Base-by-base conservation (phyloP, 2,888 invertebrate genomes). In the Clunio marinus region DNA sequence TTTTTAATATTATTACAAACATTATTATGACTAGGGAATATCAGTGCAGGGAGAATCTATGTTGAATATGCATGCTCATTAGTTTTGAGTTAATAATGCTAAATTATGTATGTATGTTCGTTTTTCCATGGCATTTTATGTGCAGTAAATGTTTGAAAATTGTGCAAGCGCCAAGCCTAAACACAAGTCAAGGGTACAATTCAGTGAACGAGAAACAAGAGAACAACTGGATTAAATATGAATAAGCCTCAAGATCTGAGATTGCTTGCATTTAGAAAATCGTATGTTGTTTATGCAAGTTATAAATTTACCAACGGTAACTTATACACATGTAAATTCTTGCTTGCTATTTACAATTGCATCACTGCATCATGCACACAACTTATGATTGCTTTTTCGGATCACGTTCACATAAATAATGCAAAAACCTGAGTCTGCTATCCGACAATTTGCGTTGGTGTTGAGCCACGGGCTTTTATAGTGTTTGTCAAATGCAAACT, bases 391-490 rank as follows among this genome's bases (percentile, higher is more conserved):
- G 55, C 55, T 55, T 66, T 66, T 66, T 57, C 45, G 55, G 66
- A 66, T 66, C 66, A 66, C 66, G 66, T 66, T 55, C 66, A 45
- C 32, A 66, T 66, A 66, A 66, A 66, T 66, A 66, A 66, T 66
- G 66, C 66, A 66, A 32, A 28, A 66, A 25, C 22, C 32, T 32
- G n/a, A 66, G 55, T 66, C 62, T 63, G 62, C 41, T n/a, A 20
- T 51, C 32, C 41, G 59, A 17, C 13, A 24, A n/a, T 2, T 17
- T 57, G 51, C 22, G 51, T 51, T 51, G 51, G 51, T 51, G 17
- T 7, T 7, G 22, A 51, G 8, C 15, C 4, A n/a, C 41, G 41
- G n/a, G 10, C 10, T 13, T 10, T 51, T 17, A 20, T 51, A 22
- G 41, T 51, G 51, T 22, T 51, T 32, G n/a, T 13, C 35, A 5